Evolutionary conservation across 2,797 vertebrate species (phyloP).

Genomic region (Macrochelys suwanniensis): DNA sequence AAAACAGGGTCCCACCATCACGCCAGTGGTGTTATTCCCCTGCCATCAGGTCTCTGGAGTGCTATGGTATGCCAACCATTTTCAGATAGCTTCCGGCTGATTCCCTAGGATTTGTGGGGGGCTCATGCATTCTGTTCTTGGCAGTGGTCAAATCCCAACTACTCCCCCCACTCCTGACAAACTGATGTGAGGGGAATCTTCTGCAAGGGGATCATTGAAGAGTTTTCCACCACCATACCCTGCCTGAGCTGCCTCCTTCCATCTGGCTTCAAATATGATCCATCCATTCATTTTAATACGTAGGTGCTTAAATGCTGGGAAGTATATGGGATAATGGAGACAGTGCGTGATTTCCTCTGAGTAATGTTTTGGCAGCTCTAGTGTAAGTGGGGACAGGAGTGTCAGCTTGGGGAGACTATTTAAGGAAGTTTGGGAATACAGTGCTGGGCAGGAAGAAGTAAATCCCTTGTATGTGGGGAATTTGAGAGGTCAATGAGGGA

Average conservation of each 20-base stretch:
- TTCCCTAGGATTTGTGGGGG: neutral
- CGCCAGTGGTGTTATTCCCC: neutral
- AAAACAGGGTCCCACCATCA: neutral
- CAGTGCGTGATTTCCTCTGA: neutral
- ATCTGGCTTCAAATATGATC: neutral
- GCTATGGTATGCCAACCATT: neutral
- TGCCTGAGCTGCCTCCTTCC: neutral
- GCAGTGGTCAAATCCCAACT: neutral
- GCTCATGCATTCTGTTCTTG: neutral
- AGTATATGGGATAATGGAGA: neutral
- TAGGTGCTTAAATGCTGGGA: neutral
- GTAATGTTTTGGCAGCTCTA: neutral
- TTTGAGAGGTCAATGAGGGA: neutral
- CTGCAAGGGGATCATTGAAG: too few relatives aligned
- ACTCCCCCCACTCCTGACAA: neutral
- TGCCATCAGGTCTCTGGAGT: accelerated
- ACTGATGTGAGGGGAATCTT: neutral
- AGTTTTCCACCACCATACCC: neutral
- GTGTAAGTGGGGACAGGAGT: neutral
- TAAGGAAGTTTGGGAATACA: neutral
- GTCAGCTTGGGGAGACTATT: neutral
- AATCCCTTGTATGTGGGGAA: neutral
- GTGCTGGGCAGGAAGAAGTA: neutral
- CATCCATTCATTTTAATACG: neutral
- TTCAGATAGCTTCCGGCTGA: neutral